These are phyloP conservation scores for Meloidogyne chitwoodi DNA, from an alignment of 1,140 invertebrate species.

Conservation along the genomic window DNA sequence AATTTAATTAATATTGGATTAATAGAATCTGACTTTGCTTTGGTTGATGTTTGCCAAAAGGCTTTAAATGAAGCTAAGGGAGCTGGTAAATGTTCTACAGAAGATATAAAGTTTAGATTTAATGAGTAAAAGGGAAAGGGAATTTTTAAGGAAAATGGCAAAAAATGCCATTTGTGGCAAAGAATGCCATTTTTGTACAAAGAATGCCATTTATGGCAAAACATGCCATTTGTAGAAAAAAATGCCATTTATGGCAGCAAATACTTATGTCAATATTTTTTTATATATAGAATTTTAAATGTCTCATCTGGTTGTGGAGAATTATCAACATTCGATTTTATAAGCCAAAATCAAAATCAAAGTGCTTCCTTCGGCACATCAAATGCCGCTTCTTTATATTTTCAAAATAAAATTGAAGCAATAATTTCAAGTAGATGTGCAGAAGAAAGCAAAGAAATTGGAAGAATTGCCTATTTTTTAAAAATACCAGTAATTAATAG, in stretches of 20 bases:
- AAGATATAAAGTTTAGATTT: slow-evolving; percentile 18
- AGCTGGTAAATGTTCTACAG: slow-evolving; percentile 25
- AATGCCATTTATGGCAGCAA: not conserved
- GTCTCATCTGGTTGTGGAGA: slow-evolving; percentile 7
- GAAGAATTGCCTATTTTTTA: slow-evolving; percentile 45
- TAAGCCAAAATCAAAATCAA: slow-evolving; percentile 13
- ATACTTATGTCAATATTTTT: not conserved
- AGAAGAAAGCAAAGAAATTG: slow-evolving; percentile 37
- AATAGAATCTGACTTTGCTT: slow-evolving; percentile 30
- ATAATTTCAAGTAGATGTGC: slow-evolving; percentile 37
- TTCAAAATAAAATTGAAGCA: slow-evolving; percentile 36
- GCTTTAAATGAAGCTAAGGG: slow-evolving; percentile 32
- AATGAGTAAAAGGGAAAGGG: no score
- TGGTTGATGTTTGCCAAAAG: slow-evolving; percentile 24
- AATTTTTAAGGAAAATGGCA: no score
- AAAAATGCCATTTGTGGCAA: no score
- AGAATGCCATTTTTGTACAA: no score
- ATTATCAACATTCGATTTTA: not conserved
- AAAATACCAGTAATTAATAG: slow-evolving; percentile 40
- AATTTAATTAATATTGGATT: slow-evolving; percentile 19
- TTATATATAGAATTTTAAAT: slow-evolving; percentile 28
- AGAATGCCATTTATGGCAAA: no score
- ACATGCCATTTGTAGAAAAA: no score
- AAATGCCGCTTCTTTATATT: slow-evolving; percentile 21
- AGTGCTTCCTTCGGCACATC: not conserved